These are phyloP conservation scores for Coendou prehensilis DNA, from an alignment of 2,797 vertebrate genomes.

Conservation along the genomic window DNA sequence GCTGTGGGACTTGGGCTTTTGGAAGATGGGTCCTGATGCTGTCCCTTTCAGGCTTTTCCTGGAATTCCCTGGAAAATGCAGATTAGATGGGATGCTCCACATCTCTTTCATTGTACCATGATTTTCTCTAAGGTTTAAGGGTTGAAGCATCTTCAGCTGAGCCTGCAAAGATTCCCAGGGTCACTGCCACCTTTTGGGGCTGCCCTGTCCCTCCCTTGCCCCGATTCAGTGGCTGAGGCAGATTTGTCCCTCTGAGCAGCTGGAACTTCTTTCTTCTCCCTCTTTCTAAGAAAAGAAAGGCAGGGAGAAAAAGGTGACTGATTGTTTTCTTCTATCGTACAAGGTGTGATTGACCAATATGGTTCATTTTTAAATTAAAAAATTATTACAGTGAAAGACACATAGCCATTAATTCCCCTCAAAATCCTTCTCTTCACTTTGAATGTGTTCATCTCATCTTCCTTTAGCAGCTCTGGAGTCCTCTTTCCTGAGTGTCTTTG, in stretches of 20 bases:
- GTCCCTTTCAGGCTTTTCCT: fast-evolving
- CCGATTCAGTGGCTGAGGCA: fast-evolving
- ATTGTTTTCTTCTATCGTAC: background rate
- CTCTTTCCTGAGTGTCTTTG: background rate
- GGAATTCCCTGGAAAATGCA: background rate
- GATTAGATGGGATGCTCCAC: fast-evolving
- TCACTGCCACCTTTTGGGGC: fast-evolving
- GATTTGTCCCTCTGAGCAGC: fast-evolving
- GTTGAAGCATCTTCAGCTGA: background rate
- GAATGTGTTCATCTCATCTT: background rate
- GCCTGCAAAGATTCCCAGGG: fast-evolving
- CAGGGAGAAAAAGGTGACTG: background rate
- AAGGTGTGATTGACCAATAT: background rate
- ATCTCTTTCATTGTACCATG: background rate
- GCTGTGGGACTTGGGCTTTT: background rate
- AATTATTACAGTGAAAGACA: background rate
- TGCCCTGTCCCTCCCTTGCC: fast-evolving
- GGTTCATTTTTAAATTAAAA: background rate
- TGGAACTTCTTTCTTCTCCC: background rate
- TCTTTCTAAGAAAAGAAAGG: background rate
- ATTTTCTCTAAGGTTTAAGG: fast-evolving
- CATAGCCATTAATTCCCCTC: background rate
- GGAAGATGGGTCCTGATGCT: background rate
- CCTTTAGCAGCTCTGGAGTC: background rate
- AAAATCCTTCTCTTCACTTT: background rate